phyloP scores from a whole-genome alignment of 2,113 vertebrate species.

The Lamprotornis superbus region DNA sequence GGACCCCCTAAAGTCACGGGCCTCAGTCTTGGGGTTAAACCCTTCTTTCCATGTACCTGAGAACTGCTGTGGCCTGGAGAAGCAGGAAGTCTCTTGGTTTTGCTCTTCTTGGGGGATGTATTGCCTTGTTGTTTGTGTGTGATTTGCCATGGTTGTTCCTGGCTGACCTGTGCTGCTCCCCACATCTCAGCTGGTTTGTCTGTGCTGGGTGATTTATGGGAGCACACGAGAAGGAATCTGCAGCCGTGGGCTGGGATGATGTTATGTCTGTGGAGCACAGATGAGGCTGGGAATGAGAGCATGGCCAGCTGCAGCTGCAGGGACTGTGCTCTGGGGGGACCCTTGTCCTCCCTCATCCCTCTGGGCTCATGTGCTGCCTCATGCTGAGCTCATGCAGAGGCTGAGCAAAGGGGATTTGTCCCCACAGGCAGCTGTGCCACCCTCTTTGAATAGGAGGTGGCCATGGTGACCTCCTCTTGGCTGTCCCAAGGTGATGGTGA shows the following conservation, averaged over 20 bases:
- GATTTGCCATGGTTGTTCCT: not conserved
- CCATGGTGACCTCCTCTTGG: not conserved
- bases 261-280: constrained; percentile 42
- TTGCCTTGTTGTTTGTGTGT: not conserved
- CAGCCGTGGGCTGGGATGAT: constrained; percentile 46
- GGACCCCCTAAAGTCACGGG: not conserved
- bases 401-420: not conserved
- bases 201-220: not conserved
- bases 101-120: not conserved
- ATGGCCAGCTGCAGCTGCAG: constrained; percentile 53
- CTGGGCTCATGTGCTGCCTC: not conserved
- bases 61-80: not conserved
- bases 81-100: not conserved
- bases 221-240: not conserved
- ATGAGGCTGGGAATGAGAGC: not conserved
- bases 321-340: not conserved
- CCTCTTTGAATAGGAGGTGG: not conserved
- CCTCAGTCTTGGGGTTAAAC: fast-evolving
- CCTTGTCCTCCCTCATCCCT: not conserved
- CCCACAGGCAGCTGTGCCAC: not conserved
- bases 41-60: not conserved
- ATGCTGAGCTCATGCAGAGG: not conserved
- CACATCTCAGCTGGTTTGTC: not conserved
- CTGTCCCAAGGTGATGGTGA: not conserved
- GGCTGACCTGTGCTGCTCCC: not conserved